Evolutionary conservation across 1,140 invertebrate genomes (phyloP).

Genomic region (Neotoxoptera formosana): DNA sequence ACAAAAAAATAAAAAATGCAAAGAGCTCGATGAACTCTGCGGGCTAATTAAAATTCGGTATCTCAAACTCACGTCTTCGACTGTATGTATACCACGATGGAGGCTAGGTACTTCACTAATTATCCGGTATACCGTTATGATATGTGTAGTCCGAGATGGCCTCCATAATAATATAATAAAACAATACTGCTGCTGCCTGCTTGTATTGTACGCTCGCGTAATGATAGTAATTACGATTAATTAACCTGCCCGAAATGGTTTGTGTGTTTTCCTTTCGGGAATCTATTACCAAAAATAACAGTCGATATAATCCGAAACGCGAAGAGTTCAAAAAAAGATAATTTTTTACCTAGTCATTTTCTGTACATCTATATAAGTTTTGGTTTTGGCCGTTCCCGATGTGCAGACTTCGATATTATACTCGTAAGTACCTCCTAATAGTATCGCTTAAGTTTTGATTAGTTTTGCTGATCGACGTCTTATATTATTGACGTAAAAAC

Average conservation of each 20-base stretch:
- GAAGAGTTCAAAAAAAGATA: background rate
- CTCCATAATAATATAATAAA: slow-evolving; percentile 41
- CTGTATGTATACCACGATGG: background rate
- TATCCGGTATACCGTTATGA: slow-evolving; percentile 47
- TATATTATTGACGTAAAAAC: too few species aligned
- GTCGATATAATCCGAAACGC: slow-evolving; percentile 13
- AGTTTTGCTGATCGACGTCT: background rate
- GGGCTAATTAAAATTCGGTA: slow-evolving; percentile 55
- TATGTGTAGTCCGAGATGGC: slow-evolving; percentile 40
- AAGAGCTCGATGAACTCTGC: slow-evolving; percentile 49
- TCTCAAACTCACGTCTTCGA: background rate
- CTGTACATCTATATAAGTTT: background rate
- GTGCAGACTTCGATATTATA: background rate
- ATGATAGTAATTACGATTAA: slow-evolving; percentile 55
- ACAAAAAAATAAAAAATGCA: background rate
- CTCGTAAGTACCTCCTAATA: background rate
- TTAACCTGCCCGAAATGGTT: slow-evolving; percentile 45
- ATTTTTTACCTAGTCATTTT: slow-evolving; percentile 18
- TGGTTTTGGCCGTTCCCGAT: background rate
- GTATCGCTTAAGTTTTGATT: background rate
- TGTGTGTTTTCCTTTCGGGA: slow-evolving; percentile 48
- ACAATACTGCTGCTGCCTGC: slow-evolving; percentile 7
- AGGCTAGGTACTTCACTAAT: slow-evolving; percentile 37
- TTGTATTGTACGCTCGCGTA: slow-evolving; percentile 1
- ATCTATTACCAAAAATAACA: slow-evolving; percentile 35